Evolutionary conservation across 1,140 invertebrate genomes (phyloP).

Genomic region (Lordiphosa clarofinis): DNA sequence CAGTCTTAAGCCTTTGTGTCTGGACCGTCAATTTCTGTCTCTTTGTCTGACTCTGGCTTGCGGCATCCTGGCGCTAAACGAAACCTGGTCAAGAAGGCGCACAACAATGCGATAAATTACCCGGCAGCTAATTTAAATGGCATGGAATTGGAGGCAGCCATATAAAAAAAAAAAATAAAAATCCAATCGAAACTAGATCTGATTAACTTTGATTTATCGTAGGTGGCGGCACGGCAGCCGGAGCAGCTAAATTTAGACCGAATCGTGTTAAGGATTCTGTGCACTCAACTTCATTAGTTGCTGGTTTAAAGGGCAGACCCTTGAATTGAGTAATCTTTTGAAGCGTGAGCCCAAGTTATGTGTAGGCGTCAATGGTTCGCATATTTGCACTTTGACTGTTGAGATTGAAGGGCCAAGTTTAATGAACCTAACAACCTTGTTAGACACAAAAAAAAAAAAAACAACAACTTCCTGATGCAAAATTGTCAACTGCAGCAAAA

Average conservation of each 20-base stretch:
- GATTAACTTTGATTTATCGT: constrained; percentile 77
- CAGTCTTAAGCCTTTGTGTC: constrained; percentile 58
- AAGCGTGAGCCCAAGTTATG: constrained; percentile 71
- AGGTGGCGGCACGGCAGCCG: constrained; percentile 39
- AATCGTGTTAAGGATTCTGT: constrained; percentile 9
- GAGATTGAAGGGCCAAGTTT: constrained; percentile 38
- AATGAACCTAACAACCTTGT: constrained; percentile 58
- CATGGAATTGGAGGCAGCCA: constrained; percentile 34
- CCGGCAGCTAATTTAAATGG: constrained; percentile 76
- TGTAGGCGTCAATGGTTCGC: constrained; percentile 56
- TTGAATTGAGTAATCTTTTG: constrained; percentile 43
- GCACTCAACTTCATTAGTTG: constrained; percentile 63
- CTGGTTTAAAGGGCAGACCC: constrained; percentile 51
- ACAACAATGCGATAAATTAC: constrained; percentile 74
- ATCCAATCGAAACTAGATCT: constrained; percentile 75
- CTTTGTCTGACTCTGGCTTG: constrained; percentile 19
- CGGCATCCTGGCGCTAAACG: constrained; percentile 72
- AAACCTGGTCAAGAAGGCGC: constrained; percentile 52
- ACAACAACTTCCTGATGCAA: constrained; percentile 60
- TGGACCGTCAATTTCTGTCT: constrained; percentile 34
- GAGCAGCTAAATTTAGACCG: constrained; percentile 58
- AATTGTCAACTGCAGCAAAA: constrained; percentile 29
- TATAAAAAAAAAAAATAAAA: constrained; percentile 36
- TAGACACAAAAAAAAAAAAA: constrained; percentile 18
- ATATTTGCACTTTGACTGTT: constrained; percentile 70